Evolutionary conservation across 2,113 vertebrate species (phyloP), one percentile per base, ranked within the genome.

Genomic region (Aspiorhynchus laticeps): DNA sequence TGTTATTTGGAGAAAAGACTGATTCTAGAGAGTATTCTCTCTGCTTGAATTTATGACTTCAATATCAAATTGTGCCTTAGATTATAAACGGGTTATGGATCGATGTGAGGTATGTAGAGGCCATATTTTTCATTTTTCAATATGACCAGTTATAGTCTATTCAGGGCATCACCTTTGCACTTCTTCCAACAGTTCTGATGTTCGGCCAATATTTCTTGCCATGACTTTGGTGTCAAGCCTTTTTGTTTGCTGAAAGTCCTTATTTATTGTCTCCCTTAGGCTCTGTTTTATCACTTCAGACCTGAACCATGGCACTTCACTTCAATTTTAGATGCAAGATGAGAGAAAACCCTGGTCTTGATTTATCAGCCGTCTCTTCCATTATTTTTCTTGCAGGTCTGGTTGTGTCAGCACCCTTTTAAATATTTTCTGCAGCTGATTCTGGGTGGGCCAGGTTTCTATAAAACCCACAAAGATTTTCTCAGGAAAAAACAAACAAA

Each of bases 231-330:
- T 17, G 73, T 46, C n/a, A 61, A 61, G 56, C 56, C 56, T 61
- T 48, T 76, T 48, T 76, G 74, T 48, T 76, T 76, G 11, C 24
- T 48, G 41, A 46, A 46, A 48, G 74, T 76, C 21, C 6, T 76
- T 76, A 76, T 76, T 76, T 48, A 48, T 48, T 46, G 74, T 28
- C n/a, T 76, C 41, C 14, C 24, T 28, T 76, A 26, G 41, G 74
- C 41, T 48, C 73, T 28, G 41, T 76, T 76, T 76, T 48, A 76
- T 76, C n/a, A 76, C 74, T 48, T 76, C 41, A 43, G n/a, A 17
- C 41, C 24, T 48, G n/a, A 48, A 48, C 38, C 12, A 46, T 17
- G 5, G 74, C 7, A 28, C 74, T 74, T 10, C 67, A 71, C 31
- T 36, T 41, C 10, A 74, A 17, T 28, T 26, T 76, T 76, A 28